Base-by-base conservation (phyloP, 2,888 invertebrate species). In the Neocrepidodera transversa region DNA sequence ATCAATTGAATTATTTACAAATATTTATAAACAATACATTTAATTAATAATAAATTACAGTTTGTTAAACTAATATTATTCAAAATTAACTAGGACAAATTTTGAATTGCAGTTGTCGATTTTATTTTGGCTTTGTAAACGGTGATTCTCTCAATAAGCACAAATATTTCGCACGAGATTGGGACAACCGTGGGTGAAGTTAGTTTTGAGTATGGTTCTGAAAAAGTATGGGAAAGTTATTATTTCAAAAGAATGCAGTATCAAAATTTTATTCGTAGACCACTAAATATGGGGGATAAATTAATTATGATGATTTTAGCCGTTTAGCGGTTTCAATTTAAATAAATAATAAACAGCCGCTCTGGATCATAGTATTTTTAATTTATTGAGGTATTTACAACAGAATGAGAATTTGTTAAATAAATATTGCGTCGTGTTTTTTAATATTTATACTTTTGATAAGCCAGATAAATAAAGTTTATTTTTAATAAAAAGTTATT, bases 151-250 rank as follows among this genome's bases (percentile, higher is more conserved):
- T 51, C 60, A 53, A 72, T 73, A 69, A 68, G 71, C 55, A 59
- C 56, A 60, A 68, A 62, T 69, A 70, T 72, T 72, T 70, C 65
- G 71, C 69, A 70, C n/a, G 23, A 42, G 66, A 71, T 68, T 66
- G 70, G 69, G 67, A 65, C 68, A 67, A 66, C 70, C 69, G 65
- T 68, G 67, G 45, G 62, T 62, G 72, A 74, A 72, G 60, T 54
- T 54, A 73, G 68, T 74, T 70, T 74, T 60, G 70, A 69, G 58
- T 42, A 45, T 8, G 43, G 23, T 13, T 30, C 26, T 43, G 28
- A 17, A 36, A 13, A 20, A 36, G 52, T 57, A 38, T 50, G 52
- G 51, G 48, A 61, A 54, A 53, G 48, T 40, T 62, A 6, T 20
- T 20, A 13, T 50, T 18, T 14, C 26, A 49, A 54, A 54, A 53